Base-by-base conservation (phyloP, 2,888 invertebrate species). In the Empis livida region DNA sequence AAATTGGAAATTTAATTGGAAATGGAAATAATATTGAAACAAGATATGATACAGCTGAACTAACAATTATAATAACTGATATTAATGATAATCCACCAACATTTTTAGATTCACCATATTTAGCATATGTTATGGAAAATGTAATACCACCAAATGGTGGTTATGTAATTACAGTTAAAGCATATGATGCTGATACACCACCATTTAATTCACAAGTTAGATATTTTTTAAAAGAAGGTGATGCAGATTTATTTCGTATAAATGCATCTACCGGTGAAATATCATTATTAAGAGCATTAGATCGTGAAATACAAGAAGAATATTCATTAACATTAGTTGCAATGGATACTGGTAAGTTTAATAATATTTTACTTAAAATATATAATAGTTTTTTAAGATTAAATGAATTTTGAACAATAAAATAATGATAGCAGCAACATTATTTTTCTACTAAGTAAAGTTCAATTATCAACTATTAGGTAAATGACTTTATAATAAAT, bases 41-140 rank as follows among this genome's bases (percentile, higher is more conserved):
- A 44, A 77, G 77, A 63, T 83, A 76, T 64, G 88, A 84, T 73
- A 85, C 80, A 48, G 88, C 81, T 56, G 84, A 85, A 66, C 77
- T 93, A 57, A 80, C 84, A 51, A 87, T 95, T 59, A 79, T 80
- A 48, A 84, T 95, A 46, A 79, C 85, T 55, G 93, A 95, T 70
- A 86, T 93, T 62, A 94, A 95, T 71, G 94, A 95, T 72, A 92
- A 92, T 63, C 84, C 86, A 30, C 95, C 95, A 41, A 84, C 88
- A 41, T 95, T 95, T 70, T 72, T 90, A 56, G 88, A 95, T 70
- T 92, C 93, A n/a, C 94, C 94, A 0, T 94, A 93, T 71, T 73
- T 90, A 62, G 90, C 91, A 5, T 85, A 87, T 65, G 91, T 94
- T 49, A 89, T 92, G 83, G 95, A 96, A 72, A 90, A 91, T 67